These are phyloP conservation scores for Neopelma chrysocephalum DNA, from an alignment of 2,797 vertebrate genomes.

Conservation along the genomic window DNA sequence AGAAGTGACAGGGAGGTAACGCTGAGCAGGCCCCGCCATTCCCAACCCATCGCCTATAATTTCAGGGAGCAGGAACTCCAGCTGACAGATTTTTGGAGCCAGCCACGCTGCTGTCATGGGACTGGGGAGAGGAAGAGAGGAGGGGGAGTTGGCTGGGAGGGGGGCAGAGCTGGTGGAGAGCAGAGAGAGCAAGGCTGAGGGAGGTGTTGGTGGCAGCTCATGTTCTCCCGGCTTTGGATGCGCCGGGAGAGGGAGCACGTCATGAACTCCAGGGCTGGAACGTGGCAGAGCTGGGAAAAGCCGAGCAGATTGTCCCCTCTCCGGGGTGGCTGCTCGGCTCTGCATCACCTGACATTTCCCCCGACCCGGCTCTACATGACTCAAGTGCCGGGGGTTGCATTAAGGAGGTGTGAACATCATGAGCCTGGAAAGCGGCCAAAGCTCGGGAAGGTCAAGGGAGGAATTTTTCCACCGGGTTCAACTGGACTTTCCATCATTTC, in stretches of 20 bases:
- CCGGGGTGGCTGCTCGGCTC: neutral
- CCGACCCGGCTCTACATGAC: neutral
- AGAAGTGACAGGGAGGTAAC: conserved; percentile 10
- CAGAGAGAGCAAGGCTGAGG: neutral
- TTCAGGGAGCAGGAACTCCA: neutral
- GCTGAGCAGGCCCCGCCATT: neutral
- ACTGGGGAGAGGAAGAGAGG: neutral
- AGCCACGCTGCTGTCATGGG: fast-evolving
- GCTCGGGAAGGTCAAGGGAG: conserved; percentile 33
- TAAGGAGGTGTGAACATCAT: conserved; percentile 63
- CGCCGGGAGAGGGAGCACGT: neutral
- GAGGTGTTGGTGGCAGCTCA: neutral
- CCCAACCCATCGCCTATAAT: neutral
- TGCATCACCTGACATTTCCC: conserved; percentile 44
- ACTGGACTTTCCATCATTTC: conserved; percentile 42
- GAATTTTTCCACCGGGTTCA: conserved; percentile 38
- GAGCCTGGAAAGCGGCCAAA: conserved; percentile 52
- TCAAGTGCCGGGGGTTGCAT: conserved; percentile 32
- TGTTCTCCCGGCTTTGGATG: neutral
- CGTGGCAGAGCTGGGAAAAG: neutral
- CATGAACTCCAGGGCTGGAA: neutral
- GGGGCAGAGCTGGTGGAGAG: neutral
- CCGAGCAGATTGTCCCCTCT: neutral
- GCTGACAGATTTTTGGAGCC: conserved; percentile 35
- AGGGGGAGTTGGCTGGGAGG: neutral